A percentile compares a stretch with the other conserved stretches of the same genome.
Conservation (phyloP, 2,113 vertebrate genomes). For the Pleuronectes platessa region DNA sequence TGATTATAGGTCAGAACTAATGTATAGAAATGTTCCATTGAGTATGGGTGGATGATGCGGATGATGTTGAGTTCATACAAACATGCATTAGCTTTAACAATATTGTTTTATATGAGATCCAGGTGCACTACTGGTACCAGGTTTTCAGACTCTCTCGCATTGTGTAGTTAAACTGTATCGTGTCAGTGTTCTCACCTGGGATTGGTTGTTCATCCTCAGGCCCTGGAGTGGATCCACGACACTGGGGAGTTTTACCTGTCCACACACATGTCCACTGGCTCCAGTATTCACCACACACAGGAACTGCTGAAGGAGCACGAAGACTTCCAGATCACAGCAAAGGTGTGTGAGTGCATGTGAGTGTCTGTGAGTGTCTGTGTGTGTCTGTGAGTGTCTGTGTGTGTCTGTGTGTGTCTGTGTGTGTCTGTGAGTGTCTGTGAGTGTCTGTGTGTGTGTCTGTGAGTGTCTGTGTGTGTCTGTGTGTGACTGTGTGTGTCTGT, state of each 20-base stretch:
- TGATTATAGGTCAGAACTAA: not conserved
- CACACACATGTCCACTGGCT: conserved; percentile 96
- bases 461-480: not conserved
- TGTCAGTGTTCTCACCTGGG: conserved; percentile 18
- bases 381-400: conserved; percentile 71
- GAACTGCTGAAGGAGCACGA: conserved; percentile 97
- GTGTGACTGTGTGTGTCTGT: conserved; percentile 73
- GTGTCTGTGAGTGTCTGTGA: conserved; percentile 29
- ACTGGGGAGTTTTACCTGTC: conserved; percentile 99
- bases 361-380: not conserved
- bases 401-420: conserved; percentile 28
- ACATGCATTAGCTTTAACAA: not conserved
- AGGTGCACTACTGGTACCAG: not conserved
- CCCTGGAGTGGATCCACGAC: conserved; percentile 98
- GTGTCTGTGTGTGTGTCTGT: conserved; percentile 68
- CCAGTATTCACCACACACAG: conserved; percentile 97
- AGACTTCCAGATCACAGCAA: conserved; percentile 99
- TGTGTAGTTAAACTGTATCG: conserved; percentile 21
- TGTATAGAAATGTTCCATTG: not conserved
- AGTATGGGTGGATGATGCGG: too few relatives aligned
- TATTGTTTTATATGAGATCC: too few relatives aligned
- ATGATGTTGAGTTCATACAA: not conserved
- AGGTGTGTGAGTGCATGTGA: conserved; percentile 86
- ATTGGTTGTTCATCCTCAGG: conserved; percentile 78
- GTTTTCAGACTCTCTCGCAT: not conserved